Conservation (phyloP, 2,797 vertebrate genomes). For the Pogoniulus pusillus region DNA sequence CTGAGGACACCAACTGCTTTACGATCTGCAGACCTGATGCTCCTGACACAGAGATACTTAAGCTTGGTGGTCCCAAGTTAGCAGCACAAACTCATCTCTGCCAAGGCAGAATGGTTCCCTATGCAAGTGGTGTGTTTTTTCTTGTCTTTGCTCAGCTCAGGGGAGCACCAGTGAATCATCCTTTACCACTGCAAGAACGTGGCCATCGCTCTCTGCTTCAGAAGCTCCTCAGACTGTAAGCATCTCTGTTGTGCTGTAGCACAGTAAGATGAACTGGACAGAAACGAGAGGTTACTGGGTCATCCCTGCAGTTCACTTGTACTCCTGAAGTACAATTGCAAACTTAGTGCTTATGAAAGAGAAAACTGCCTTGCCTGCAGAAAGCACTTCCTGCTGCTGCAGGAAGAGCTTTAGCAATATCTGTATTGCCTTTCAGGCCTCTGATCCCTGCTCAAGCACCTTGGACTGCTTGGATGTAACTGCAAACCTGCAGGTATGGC, state of each 20-base stretch:
- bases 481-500: slow-evolving; percentile 9
- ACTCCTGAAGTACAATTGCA: neutral
- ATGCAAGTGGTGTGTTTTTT: slow-evolving; percentile 24
- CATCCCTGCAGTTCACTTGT: neutral
- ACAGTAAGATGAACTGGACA: neutral
- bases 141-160: slow-evolving; percentile 38
- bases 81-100: neutral
- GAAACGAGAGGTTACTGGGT: neutral
- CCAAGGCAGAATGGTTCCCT: neutral
- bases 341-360: neutral
- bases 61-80: neutral
- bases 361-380: neutral
- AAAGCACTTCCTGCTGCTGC: neutral
- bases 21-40: neutral
- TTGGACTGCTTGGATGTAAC: neutral
- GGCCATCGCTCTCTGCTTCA: neutral
- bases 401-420: neutral
- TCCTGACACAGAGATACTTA: neutral
- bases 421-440: slow-evolving; percentile 30
- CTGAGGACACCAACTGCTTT: neutral
- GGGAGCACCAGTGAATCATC: neutral
- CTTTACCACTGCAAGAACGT: neutral
- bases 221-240: slow-evolving; percentile 37
- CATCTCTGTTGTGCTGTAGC: neutral
- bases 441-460: neutral